Conservation (phyloP, 2,888 invertebrate genomes). For the Atethmia centrago region DNA sequence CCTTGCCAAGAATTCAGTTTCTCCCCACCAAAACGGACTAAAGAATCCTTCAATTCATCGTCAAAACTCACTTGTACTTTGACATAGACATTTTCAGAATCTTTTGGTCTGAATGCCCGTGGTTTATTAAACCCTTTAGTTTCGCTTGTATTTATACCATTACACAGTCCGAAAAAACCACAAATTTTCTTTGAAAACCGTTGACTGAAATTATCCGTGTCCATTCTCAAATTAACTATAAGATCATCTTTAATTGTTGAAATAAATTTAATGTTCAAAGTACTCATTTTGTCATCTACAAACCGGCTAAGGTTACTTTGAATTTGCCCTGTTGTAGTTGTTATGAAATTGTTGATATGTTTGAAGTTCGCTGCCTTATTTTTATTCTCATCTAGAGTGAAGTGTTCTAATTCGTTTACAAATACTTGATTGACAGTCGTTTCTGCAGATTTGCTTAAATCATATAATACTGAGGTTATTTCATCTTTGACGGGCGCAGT, state of each 20-base stretch:
- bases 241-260: slow-evolving; percentile 73
- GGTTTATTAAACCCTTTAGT: slow-evolving; percentile 35
- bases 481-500: slow-evolving; percentile 65
- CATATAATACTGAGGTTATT: slow-evolving; percentile 67
- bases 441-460: slow-evolving; percentile 63
- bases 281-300: slow-evolving; percentile 61
- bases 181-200: slow-evolving; percentile 73
- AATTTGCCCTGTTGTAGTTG: slow-evolving; percentile 57
- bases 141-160: slow-evolving; percentile 63
- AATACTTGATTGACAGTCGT: slow-evolving; percentile 68
- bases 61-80: slow-evolving; percentile 74
- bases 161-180: slow-evolving; percentile 75
- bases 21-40: slow-evolving; percentile 28
- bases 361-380: slow-evolving; percentile 69
- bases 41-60: slow-evolving; percentile 64
- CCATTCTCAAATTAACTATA: slow-evolving; percentile 72
- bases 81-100: slow-evolving; percentile 70
- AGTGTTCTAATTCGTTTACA: slow-evolving; percentile 62
- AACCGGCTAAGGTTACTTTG: slow-evolving; percentile 61
- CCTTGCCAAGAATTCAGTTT: neutral
- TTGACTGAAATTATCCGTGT: slow-evolving; percentile 74
- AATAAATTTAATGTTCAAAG: slow-evolving; percentile 62
- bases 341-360: slow-evolving; percentile 69
- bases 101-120: slow-evolving; percentile 9
- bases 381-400: slow-evolving; percentile 72